A percentile compares a stretch with the other conserved stretches of the same genome.
These are phyloP conservation scores for Nebria brevicollis DNA, from an alignment of 2,888 invertebrate genomes.

Conservation along the genomic window DNA sequence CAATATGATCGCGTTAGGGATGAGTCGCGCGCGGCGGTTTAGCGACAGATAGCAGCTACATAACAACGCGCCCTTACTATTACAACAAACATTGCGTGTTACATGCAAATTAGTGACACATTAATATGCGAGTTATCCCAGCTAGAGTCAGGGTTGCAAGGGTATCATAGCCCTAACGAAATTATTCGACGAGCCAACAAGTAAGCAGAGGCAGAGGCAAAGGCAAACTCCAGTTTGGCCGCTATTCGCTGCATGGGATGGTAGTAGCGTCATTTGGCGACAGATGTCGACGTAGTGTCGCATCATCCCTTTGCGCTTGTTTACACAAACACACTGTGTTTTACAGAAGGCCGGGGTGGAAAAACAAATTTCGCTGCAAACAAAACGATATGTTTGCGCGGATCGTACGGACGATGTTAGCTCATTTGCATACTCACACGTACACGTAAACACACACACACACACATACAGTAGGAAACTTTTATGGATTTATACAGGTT, in stretches of 20 bases:
- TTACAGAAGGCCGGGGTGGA: constrained; percentile 18
- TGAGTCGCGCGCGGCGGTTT: constrained; percentile 9
- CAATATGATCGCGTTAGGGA: constrained; percentile 53
- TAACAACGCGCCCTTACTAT: constrained; percentile 22
- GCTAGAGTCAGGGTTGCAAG: constrained; percentile 2
- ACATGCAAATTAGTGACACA: constrained; percentile 62
- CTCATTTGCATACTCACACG: constrained; percentile 36
- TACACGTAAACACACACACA: constrained; percentile 24
- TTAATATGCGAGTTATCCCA: constrained; percentile 60
- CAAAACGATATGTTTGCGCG: constrained; percentile 40
- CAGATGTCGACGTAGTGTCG: constrained; percentile 26
- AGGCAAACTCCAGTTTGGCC: not conserved
- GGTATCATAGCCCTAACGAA: constrained; percentile 2
- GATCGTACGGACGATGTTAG: constrained; percentile 22
- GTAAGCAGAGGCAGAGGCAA: too few relatives aligned
- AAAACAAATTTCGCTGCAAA: constrained; percentile 44
- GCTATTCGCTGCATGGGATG: too few relatives aligned
- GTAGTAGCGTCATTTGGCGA: constrained; percentile 43
- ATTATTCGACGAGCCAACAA: not conserved
- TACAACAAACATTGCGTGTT: constrained; percentile 58
- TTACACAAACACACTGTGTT: constrained; percentile 39
- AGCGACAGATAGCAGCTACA: constrained; percentile 25
- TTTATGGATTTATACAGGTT: constrained; percentile 16
- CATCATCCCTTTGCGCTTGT: constrained; percentile 34
- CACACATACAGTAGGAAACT: not conserved